Conservation (phyloP, 2,888 invertebrate genomes). For the Laspeyria flexula region DNA sequence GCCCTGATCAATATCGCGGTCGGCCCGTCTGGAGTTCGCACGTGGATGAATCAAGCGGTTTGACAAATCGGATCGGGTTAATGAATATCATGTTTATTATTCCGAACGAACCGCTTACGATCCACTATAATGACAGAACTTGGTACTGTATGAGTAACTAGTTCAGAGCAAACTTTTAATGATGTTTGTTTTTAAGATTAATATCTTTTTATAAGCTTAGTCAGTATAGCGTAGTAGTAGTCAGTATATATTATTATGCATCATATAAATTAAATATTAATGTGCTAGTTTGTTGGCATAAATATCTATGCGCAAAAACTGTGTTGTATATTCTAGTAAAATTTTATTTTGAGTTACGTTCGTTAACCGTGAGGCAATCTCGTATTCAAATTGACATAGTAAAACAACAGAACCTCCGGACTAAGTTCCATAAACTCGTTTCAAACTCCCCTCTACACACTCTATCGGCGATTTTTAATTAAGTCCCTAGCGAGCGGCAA, state of each 20-base stretch:
- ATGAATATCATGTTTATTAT: conserved; percentile 56
- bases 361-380: conserved; percentile 69
- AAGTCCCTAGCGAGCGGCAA: conserved; percentile 82
- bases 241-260: no score
- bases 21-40: conserved; percentile 46
- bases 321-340: conserved; percentile 17
- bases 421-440: conserved; percentile 84
- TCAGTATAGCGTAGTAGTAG: background rate
- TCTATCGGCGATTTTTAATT: conserved; percentile 86
- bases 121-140: conserved; percentile 37
- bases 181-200: conserved; percentile 12
- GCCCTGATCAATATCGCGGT: conserved; percentile 43
- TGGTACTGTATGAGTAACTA: conserved; percentile 21
- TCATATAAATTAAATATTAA: conserved; percentile 23
- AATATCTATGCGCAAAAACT: conserved; percentile 22
- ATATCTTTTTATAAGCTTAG: background rate
- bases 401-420: conserved; percentile 81
- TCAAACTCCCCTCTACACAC: conserved; percentile 83
- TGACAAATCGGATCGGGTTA: conserved; percentile 56
- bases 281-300: conserved; percentile 15
- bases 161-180: conserved; percentile 11
- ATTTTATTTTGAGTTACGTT: conserved; percentile 44
- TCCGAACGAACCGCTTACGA: conserved; percentile 39
- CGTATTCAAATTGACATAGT: conserved; percentile 85
- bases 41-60: conserved; percentile 56